Conservation (phyloP, 2,113 vertebrate species). For the Sciurus niger region DNA sequence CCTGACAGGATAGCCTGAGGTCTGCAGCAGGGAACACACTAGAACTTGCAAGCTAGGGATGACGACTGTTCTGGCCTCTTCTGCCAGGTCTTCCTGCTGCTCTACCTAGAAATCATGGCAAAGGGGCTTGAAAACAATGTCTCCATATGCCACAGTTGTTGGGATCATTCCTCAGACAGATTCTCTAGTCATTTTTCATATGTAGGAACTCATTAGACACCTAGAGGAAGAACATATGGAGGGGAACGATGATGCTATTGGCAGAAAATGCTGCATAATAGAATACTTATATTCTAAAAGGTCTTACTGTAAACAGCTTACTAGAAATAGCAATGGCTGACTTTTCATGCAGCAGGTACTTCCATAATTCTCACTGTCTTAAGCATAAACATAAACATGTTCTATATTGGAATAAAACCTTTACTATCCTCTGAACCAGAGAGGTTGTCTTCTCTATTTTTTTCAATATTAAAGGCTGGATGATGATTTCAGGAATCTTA, state of each 20-base stretch:
- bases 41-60: constrained; percentile 79
- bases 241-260: constrained; percentile 79
- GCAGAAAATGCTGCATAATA: constrained; percentile 81
- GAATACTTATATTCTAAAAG: constrained; percentile 84
- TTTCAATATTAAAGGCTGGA: background rate
- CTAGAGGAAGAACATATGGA: constrained; percentile 89
- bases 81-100: constrained; percentile 78
- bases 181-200: constrained; percentile 87
- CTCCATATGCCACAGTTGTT: constrained; percentile 85
- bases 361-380: background rate
- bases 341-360: background rate
- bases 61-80: constrained; percentile 78
- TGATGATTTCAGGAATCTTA: background rate
- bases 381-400: background rate
- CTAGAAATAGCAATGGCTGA: constrained; percentile 21
- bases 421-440: background rate
- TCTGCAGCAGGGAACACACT: constrained; percentile 69
- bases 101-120: constrained; percentile 80
- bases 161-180: constrained; percentile 86
- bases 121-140: constrained; percentile 84
- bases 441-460: background rate
- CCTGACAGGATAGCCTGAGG: background rate
- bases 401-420: background rate
- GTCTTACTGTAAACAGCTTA: constrained; percentile 75
- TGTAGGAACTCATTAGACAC: constrained; percentile 88